phyloP scores from a whole-genome alignment of 2,113 vertebrate genomes.

The Dicaeum eximium region DNA sequence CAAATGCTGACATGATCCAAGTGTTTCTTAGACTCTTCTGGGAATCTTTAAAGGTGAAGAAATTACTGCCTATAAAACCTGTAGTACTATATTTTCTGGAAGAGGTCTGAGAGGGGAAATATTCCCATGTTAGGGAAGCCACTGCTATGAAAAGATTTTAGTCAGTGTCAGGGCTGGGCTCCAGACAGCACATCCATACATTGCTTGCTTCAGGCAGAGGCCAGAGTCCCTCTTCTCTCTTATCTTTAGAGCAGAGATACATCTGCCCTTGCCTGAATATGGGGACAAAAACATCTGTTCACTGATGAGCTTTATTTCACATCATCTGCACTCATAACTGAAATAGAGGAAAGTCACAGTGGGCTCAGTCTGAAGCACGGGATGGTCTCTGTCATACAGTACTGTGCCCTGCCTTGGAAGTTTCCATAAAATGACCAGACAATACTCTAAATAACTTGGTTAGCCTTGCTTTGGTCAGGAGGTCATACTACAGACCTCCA shows the following conservation, averaged over 20 bases:
- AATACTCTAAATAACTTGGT: not conserved
- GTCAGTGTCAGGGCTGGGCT: not conserved
- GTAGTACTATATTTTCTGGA: not conserved
- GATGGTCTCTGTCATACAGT: not conserved
- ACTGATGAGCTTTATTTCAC: not conserved
- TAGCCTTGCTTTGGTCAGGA: not conserved
- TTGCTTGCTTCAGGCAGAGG: not conserved
- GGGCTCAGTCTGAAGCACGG: not conserved
- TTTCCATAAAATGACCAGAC: not conserved
- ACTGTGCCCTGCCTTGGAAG: not conserved
- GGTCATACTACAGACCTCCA: not conserved
- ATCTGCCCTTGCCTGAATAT: not conserved
- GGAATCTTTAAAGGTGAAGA: not conserved
- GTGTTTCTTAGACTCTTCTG: not conserved
- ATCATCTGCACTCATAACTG: not conserved
- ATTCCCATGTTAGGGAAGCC: not conserved
- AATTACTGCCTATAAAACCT: not conserved
- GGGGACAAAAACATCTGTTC: not conserved
- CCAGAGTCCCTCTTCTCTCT: not conserved
- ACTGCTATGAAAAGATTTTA: not conserved
- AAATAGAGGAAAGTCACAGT: not conserved
- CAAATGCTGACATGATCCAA: not conserved
- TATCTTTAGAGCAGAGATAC: not conserved
- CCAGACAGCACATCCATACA: accelerated
- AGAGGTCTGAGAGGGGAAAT: not conserved